These are phyloP conservation scores for Premnoplex brunnescens DNA, from an alignment of 2,797 vertebrate species.

Conservation along the genomic window DNA sequence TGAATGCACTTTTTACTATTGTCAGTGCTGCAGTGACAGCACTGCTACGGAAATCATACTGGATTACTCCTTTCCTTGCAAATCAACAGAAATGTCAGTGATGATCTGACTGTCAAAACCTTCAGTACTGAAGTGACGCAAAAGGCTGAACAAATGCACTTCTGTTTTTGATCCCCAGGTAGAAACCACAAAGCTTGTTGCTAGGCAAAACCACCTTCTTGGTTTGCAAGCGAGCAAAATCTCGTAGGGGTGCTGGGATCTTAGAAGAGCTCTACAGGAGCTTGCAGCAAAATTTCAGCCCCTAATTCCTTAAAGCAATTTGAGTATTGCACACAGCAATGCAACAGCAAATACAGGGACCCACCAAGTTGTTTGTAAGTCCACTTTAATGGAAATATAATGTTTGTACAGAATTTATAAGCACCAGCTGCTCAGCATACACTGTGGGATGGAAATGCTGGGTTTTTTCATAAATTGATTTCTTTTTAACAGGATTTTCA, in stretches of 20 bases:
- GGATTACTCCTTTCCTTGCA: conserved; percentile 9
- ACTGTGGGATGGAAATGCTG: neutral
- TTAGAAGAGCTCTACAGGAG: neutral
- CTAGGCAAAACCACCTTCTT: neutral
- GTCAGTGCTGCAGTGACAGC: neutral
- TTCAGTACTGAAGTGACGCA: neutral
- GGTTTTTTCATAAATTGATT: neutral
- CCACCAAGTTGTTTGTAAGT: neutral
- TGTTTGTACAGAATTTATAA: neutral
- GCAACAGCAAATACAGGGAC: neutral
- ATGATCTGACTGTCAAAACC: conserved; percentile 44
- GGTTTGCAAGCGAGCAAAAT: neutral
- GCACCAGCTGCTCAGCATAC: neutral
- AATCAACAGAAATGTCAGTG: conserved; percentile 27
- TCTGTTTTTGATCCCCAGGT: neutral
- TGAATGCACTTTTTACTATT: neutral
- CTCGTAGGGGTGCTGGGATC: neutral
- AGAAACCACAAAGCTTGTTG: neutral
- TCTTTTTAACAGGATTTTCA: neutral
- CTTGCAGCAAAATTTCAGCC: neutral
- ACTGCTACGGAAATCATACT: neutral
- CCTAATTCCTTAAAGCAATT: neutral
- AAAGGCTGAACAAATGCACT: neutral
- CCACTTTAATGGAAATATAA: neutral
- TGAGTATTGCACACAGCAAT: neutral